Percentiles rank a stretch among this genome's conserved stretches.
Evolutionary conservation across 2,797 vertebrate species (phyloP).

Genomic region (Pipistrellus pipistrellus): DNA sequence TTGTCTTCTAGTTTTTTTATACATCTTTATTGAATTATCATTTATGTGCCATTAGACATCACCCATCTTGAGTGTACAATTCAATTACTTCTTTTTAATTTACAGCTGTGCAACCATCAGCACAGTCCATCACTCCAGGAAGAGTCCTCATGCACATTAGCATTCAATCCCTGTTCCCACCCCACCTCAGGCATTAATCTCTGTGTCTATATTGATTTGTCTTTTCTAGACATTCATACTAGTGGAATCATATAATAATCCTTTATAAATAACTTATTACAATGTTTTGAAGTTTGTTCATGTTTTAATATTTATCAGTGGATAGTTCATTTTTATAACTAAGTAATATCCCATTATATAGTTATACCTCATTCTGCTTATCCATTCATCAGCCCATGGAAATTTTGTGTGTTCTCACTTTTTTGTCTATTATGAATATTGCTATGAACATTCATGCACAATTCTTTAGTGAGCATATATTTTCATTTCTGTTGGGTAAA

Average conservation of each 20-base stretch:
- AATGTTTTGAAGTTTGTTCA: not conserved
- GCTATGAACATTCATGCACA: not conserved
- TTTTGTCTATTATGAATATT: conserved; percentile 37
- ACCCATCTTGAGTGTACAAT: not conserved
- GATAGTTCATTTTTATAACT: not conserved
- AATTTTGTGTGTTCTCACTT: not conserved
- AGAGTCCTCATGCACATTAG: not conserved
- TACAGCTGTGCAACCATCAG: not conserved
- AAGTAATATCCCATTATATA: not conserved
- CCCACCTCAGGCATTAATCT: not conserved
- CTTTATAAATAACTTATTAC: not conserved
- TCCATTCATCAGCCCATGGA: not conserved
- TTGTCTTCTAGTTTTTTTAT: not conserved
- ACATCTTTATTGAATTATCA: not conserved
- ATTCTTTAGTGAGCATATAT: not conserved
- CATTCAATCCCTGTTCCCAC: not conserved
- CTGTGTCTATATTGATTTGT: not conserved
- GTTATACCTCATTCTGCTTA: not conserved
- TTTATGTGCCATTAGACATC: conserved; percentile 4
- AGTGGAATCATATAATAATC: not conserved
- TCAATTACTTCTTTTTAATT: not conserved
- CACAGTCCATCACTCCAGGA: not conserved
- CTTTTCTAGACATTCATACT: not conserved
- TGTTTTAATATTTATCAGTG: not conserved
- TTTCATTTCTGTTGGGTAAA: conserved; percentile 47